A percentile compares a stretch with the other conserved stretches of the same genome.
phyloP scores from a whole-genome alignment of 1,140 invertebrate species.

The Aphelenchoides besseyi region DNA sequence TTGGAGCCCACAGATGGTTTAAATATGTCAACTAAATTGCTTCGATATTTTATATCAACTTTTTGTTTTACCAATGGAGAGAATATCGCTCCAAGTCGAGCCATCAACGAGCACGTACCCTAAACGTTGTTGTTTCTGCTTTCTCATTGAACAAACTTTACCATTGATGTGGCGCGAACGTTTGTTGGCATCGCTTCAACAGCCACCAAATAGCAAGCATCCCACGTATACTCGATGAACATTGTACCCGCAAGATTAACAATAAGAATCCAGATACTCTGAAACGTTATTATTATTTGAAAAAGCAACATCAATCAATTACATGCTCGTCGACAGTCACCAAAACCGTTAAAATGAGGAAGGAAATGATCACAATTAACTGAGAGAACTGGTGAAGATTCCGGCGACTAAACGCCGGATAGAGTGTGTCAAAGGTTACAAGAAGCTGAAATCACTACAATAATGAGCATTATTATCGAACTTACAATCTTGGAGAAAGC shows the following conservation, averaged over 20 bases:
- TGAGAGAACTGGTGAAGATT: slow-evolving; percentile 56
- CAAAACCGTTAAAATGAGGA: slow-evolving; percentile 49
- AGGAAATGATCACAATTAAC: slow-evolving; percentile 55
- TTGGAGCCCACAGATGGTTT: slow-evolving; percentile 51
- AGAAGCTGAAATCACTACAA: slow-evolving; percentile 35
- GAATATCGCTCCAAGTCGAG: slow-evolving; percentile 55
- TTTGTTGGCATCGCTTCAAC: slow-evolving; percentile 52
- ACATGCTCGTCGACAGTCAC: slow-evolving; percentile 46
- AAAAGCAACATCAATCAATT: slow-evolving; percentile 7
- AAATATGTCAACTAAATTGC: slow-evolving; percentile 56
- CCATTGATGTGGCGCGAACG: slow-evolving; percentile 49
- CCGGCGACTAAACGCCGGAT: slow-evolving; percentile 44
- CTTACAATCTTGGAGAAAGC: slow-evolving; percentile 56
- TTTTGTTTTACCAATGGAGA: slow-evolving; percentile 45
- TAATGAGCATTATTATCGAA: slow-evolving; percentile 6
- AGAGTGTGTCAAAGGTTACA: slow-evolving; percentile 44
- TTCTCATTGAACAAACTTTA: no score
- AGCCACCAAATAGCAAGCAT: slow-evolving; percentile 58
- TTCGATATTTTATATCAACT: not conserved
- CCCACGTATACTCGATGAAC: slow-evolving; percentile 61
- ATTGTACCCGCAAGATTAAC: slow-evolving; percentile 53
- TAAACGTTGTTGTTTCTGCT: no score
- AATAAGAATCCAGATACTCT: slow-evolving; percentile 52
- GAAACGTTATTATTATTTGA: not conserved
- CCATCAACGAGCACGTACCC: slow-evolving; percentile 56